phyloP scores from a whole-genome alignment of 2,888 invertebrate genomes.

The Aphodius sticticus region DNA sequence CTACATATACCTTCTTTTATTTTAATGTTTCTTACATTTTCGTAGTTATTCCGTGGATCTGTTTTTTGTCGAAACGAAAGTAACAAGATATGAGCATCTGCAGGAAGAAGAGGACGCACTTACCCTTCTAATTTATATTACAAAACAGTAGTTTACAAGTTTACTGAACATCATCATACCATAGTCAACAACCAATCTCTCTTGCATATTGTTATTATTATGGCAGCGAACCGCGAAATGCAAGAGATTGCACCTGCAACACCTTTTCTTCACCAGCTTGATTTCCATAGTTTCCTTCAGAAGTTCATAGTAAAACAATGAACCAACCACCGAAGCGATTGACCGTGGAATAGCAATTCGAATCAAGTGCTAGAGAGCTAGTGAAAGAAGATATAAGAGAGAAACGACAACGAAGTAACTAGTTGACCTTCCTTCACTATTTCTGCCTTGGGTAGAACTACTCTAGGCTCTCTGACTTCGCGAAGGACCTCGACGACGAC shows the following conservation, averaged over 20 bases:
- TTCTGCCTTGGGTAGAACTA: not conserved
- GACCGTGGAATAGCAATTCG: not conserved
- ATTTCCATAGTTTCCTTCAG: not conserved
- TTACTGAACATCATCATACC: too few relatives aligned
- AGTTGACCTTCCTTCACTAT: conserved; percentile 4
- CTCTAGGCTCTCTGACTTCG: not conserved
- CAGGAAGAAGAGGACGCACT: too few relatives aligned
- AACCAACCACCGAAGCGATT: not conserved
- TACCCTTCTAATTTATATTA: too few relatives aligned
- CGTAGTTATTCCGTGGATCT: too few relatives aligned
- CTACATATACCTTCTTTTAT: too few relatives aligned
- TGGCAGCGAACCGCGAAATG: not conserved
- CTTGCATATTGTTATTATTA: too few relatives aligned
- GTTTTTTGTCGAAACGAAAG: too few relatives aligned
- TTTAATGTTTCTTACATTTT: too few relatives aligned
- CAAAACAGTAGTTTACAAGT: too few relatives aligned
- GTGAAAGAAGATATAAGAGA: not conserved
- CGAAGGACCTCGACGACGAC: not conserved
- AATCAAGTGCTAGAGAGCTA: not conserved
- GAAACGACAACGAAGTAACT: not conserved
- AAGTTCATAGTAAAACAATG: not conserved
- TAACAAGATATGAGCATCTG: too few relatives aligned
- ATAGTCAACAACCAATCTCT: too few relatives aligned
- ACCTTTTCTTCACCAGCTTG: not conserved
- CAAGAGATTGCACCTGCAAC: not conserved